Evolutionary conservation across 2,113 vertebrate genomes (phyloP).

Genomic region (Pristiophorus japonicus): DNA sequence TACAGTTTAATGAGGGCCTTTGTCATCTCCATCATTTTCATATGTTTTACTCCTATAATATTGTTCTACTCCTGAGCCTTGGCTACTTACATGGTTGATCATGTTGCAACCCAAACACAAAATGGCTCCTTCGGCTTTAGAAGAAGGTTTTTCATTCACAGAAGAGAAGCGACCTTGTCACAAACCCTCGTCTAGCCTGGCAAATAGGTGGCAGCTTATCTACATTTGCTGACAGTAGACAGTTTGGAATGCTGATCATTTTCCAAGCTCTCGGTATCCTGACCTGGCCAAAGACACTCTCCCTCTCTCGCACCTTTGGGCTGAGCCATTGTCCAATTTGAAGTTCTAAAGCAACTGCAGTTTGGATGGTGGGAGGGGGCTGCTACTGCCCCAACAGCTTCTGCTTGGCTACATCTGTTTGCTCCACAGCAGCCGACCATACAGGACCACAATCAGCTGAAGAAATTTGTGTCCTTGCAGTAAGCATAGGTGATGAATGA

Average conservation of each 20-base stretch:
- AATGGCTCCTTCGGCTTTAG: not conserved
- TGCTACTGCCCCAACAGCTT: not conserved
- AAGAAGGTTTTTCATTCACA: not conserved
- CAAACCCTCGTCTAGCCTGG: not conserved
- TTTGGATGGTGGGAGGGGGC: not conserved
- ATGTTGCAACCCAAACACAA: not conserved
- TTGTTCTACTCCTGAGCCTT: not conserved
- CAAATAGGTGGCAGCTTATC: not conserved
- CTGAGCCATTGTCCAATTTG: not conserved
- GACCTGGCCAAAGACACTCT: not conserved
- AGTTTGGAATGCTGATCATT: not conserved
- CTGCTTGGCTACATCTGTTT: not conserved
- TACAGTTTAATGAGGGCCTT: not conserved
- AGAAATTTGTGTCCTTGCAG: not conserved
- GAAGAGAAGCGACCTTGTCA: not conserved
- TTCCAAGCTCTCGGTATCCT: not conserved
- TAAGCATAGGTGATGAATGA: not conserved
- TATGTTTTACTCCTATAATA: not conserved
- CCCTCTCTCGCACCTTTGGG: not conserved
- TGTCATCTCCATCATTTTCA: not conserved
- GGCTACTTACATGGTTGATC: not conserved
- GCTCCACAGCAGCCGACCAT: not conserved
- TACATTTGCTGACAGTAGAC: not conserved
- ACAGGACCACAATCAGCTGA: not conserved
- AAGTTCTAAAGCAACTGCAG: not conserved